Evolutionary conservation across 53 echinoderm and acorn worm species (phyloP).

Genomic region (Arbacia lixula): DNA sequence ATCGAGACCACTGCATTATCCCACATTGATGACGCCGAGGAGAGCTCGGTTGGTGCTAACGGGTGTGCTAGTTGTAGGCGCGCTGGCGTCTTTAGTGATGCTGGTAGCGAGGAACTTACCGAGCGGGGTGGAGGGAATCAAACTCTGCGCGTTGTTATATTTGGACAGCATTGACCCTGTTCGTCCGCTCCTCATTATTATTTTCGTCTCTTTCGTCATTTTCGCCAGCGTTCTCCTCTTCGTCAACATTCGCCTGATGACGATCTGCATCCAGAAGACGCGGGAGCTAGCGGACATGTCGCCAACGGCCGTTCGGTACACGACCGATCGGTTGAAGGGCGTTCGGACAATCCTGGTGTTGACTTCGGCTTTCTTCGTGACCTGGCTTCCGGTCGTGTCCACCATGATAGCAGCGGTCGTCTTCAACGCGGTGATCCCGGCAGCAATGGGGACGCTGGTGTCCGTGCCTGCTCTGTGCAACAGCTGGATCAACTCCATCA

Average conservation of each 20-base stretch:
- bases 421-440: constrained; percentile 31
- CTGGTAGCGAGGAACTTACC: constrained; percentile 38
- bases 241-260: constrained; percentile 50
- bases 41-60: constrained; percentile 8
- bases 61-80: constrained; percentile 7
- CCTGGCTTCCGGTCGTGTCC: constrained; percentile 28
- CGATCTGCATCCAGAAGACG: constrained; percentile 39
- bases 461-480: constrained; percentile 44
- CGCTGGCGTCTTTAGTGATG: constrained; percentile 24
- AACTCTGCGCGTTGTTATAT: constrained; percentile 38
- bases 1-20: constrained; percentile 28
- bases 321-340: constrained; percentile 39
- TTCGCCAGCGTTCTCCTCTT: constrained; percentile 22
- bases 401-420: constrained; percentile 32
- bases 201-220: constrained; percentile 28
- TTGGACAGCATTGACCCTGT: constrained; percentile 31
- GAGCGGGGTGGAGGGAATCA: background rate
- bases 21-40: constrained; percentile 31
- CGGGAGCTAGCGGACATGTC: constrained; percentile 55
- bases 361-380: constrained; percentile 40
- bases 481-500: constrained; percentile 47
- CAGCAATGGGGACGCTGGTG: constrained; percentile 22
- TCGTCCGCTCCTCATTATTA: constrained; percentile 21
- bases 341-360: constrained; percentile 53
- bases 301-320: constrained; percentile 50